Evolutionary conservation across 2,888 invertebrate genomes (phyloP).

Genomic region (Cosmia trapezina): DNA sequence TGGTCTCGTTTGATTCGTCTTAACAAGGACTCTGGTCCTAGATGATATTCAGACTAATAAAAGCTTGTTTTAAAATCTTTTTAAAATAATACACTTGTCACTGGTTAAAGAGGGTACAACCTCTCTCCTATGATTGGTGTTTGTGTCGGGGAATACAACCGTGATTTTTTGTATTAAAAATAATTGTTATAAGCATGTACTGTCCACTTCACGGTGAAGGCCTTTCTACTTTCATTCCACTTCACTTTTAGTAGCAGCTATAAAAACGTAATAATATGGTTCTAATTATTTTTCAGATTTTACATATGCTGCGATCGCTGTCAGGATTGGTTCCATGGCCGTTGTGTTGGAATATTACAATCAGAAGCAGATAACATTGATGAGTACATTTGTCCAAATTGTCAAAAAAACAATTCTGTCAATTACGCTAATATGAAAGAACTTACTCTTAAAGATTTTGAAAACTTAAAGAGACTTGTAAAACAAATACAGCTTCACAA

Average conservation of each 20-base stretch:
- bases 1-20: no score
- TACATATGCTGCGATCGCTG: constrained; percentile 99
- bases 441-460: constrained; percentile 94
- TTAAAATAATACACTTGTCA: no score
- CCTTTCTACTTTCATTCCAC: not conserved
- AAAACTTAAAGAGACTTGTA: constrained; percentile 95
- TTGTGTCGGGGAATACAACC: not conserved
- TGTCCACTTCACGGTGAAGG: no score
- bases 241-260: not conserved
- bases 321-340: constrained; percentile 99
- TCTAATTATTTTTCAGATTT: constrained; percentile 92
- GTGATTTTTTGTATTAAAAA: not conserved
- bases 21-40: no score
- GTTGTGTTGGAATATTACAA: constrained; percentile 98
- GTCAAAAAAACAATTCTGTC: constrained; percentile 96
- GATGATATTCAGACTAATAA: no score
- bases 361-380: constrained; percentile 98
- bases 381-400: constrained; percentile 98
- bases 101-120: not conserved
- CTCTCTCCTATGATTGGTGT: not conserved
- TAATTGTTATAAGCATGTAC: not conserved
- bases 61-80: no score
- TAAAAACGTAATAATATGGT: not conserved
- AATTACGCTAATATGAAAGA: constrained; percentile 97
- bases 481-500: constrained; percentile 98